phyloP scores from a whole-genome alignment of 1,140 invertebrate species.

The Halyomorpha halys region DNA sequence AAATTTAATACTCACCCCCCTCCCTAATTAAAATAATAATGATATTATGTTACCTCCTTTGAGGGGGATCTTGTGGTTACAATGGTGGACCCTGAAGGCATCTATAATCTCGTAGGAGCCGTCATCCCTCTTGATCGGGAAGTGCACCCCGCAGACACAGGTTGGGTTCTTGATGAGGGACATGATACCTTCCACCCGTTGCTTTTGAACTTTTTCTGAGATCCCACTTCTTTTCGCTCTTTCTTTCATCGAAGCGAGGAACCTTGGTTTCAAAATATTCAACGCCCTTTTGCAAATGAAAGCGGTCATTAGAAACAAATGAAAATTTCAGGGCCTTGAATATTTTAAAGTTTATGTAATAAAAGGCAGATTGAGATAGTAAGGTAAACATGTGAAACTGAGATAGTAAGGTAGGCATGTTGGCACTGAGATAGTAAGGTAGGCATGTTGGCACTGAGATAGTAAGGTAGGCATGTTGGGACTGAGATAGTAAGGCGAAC shows the following conservation, averaged over 20 bases:
- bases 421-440: too few relatives aligned
- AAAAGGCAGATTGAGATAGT: too few relatives aligned
- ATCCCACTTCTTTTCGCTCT: background rate
- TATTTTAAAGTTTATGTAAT: too few relatives aligned
- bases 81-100: constrained; percentile 75
- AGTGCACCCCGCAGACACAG: constrained; percentile 43
- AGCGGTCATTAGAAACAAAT: too few relatives aligned
- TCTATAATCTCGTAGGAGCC: constrained; percentile 69
- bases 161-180: background rate
- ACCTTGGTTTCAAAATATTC: background rate
- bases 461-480: too few relatives aligned
- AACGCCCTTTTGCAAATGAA: background rate
- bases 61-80: constrained; percentile 64
- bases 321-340: too few relatives aligned
- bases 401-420: too few relatives aligned
- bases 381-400: too few relatives aligned
- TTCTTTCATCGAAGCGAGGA: background rate
- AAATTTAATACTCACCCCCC: too few relatives aligned
- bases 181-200: background rate
- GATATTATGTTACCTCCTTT: constrained; percentile 53
- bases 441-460: too few relatives aligned
- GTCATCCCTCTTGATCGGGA: constrained; percentile 65
- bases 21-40: too few relatives aligned
- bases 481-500: too few relatives aligned
- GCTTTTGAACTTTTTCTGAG: background rate